Base-by-base conservation (phyloP, 2,888 invertebrate genomes). In the Ormyrus pomaceus region DNA sequence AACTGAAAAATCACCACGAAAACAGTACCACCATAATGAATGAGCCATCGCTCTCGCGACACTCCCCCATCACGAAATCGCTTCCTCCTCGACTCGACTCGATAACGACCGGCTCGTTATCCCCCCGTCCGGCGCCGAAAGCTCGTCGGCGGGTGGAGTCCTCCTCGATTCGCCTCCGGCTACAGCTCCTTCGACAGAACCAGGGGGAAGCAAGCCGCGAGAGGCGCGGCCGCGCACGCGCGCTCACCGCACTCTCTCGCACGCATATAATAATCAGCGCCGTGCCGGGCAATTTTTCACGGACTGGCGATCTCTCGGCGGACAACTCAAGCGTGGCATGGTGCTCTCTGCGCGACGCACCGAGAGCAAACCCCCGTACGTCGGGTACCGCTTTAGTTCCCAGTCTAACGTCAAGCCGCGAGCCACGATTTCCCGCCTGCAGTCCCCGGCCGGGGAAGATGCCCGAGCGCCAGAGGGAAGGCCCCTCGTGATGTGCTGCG, bases 281-380 rank as follows among this genome's bases (percentile, higher is more conserved):
- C 3, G 34, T 34, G 34, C 85, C 84, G 83, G 51, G 87, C 86
- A 86, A 90, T 90, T 90, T 90, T 89, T 88, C 86, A 89, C 88
- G 89, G 89, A 87, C 89, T 86, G 88, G 83, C 89, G 89, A 90
- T 90, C 88, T 87, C 19, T 85, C 87, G 34, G 34, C 83, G 83
- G 86, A 86, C 86, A 89, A 90, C 90, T 89, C 88, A 90, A 89
- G 88, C 90, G 88, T 90, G 86, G 82, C 84, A 83, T 71, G 79
- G 74, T 82, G 81, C 83, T 34, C 83, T 34, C 34, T 84, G 84
- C 84, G 83, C 82, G 79, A 75, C 84, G 86, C 86, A 89, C 87
- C 87, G 87, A 87, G 87, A 87, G 85, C 86, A 34, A 34, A 34
- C 34, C 34, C 34, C 34, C 34, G 34, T 34, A 34, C 34, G 34